These are phyloP conservation scores for Phoenoteleia sp. DNA, from an alignment of 2,888 invertebrate species.

Conservation along the genomic window DNA sequence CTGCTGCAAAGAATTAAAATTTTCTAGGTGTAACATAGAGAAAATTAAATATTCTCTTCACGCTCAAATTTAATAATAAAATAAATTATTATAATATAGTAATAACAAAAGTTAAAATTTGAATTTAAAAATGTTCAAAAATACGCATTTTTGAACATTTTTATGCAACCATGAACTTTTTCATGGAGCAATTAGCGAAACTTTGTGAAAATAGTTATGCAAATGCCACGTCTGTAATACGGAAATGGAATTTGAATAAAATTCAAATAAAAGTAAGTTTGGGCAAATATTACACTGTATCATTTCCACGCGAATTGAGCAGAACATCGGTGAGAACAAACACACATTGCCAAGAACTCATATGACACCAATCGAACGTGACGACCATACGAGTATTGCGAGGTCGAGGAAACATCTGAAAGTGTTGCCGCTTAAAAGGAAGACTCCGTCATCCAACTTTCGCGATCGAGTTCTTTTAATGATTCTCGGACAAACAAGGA, in stretches of 20 bases:
- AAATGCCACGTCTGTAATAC: slow-evolving; percentile 28
- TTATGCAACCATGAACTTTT: slow-evolving; percentile 8
- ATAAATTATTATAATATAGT: no score
- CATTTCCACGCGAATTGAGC: slow-evolving; percentile 41
- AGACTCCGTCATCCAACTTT: slow-evolving; percentile 16
- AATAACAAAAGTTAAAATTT: no score
- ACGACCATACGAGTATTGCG: slow-evolving; percentile 51
- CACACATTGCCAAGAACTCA: slow-evolving; percentile 47
- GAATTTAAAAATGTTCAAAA: no score
- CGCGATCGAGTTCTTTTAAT: slow-evolving; percentile 34
- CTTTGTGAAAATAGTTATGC: slow-evolving; percentile 49
- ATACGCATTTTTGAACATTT: no score
- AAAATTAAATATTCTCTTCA: no score
- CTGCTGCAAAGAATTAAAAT: no score
- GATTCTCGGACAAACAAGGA: slow-evolving; percentile 44
- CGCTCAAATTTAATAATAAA: no score
- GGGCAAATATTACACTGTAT: slow-evolving; percentile 32
- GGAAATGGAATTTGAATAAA: slow-evolving; percentile 48
- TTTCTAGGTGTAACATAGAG: no score
- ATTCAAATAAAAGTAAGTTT: slow-evolving; percentile 32
- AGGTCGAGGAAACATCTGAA: slow-evolving; percentile 44
- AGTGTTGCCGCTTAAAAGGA: slow-evolving; percentile 47
- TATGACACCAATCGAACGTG: slow-evolving; percentile 60
- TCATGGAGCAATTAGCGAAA: slow-evolving; percentile 34
- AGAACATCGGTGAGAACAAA: slow-evolving; percentile 21